These are phyloP conservation scores for Iselma pallidipennis DNA, from an alignment of 2,888 invertebrate species.

Conservation along the genomic window DNA sequence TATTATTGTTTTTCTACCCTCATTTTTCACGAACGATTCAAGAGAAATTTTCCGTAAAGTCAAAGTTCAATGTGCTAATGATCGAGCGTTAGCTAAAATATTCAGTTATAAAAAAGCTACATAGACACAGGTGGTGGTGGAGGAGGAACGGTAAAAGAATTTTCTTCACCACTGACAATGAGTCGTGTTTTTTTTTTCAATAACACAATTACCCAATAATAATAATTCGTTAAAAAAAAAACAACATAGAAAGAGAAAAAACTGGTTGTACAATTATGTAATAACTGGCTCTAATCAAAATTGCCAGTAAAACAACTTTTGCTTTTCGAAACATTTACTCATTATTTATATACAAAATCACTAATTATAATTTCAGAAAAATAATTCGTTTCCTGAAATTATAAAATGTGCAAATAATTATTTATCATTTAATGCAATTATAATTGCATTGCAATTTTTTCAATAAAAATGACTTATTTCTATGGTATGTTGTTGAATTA, in stretches of 20 bases:
- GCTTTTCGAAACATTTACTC: constrained; percentile 11
- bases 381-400: neutral
- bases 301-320: constrained; percentile 17
- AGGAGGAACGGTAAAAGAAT: too few species aligned
- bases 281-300: neutral
- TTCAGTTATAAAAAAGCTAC: neutral
- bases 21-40: neutral
- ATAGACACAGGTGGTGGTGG: too few species aligned
- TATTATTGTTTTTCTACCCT: neutral
- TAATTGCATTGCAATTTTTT: neutral
- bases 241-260: neutral
- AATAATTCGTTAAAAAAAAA: neutral
- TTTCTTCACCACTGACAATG: too few species aligned
- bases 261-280: constrained; percentile 8
- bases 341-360: neutral
- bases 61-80: neutral
- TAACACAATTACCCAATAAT: neutral
- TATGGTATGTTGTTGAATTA: neutral
- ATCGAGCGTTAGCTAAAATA: neutral
- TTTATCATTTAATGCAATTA: neutral
- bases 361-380: neutral
- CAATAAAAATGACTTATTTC: neutral
- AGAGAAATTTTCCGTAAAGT: neutral
- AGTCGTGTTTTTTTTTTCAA: neutral
- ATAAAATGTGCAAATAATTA: neutral